Percentiles rank a stretch among this genome's conserved stretches.
Evolutionary conservation across 1,140 invertebrate genomes (phyloP).

Genomic region (Tetragnatha versicolor): DNA sequence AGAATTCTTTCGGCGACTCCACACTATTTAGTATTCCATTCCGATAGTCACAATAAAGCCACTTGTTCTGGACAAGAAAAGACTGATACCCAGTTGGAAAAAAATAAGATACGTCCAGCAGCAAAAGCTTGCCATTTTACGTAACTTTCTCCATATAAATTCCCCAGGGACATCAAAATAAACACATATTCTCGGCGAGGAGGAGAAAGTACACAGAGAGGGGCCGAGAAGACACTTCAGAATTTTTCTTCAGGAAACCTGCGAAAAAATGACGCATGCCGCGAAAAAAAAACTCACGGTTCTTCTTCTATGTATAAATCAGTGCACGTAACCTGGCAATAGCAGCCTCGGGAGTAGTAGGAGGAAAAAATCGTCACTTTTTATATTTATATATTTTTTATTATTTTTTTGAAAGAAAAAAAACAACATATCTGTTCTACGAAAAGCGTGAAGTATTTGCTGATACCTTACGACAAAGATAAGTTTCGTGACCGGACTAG

Average conservation of each 20-base stretch:
- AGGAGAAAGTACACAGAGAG: background rate
- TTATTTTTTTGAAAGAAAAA: background rate
- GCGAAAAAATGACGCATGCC: background rate
- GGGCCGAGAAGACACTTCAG: background rate
- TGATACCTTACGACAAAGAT: slow-evolving; percentile 40
- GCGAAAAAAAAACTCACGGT: background rate
- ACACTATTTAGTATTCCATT: slow-evolving; percentile 5
- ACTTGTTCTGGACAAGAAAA: slow-evolving; percentile 8
- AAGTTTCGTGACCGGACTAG: slow-evolving; percentile 20
- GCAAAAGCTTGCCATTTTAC: slow-evolving; percentile 9
- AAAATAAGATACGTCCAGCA: background rate
- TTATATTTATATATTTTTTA: background rate
- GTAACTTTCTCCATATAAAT: background rate
- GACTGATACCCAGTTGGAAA: background rate
- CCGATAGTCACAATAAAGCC: slow-evolving; percentile 8
- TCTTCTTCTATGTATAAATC: slow-evolving; percentile 22
- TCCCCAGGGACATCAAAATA: slow-evolving; percentile 10
- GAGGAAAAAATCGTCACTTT: slow-evolving; percentile 8
- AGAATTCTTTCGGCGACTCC: no score
- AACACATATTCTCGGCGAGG: background rate
- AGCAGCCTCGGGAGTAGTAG: slow-evolving; percentile 11
- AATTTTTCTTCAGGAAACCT: background rate
- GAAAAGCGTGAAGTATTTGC: slow-evolving; percentile 24
- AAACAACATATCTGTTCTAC: slow-evolving; percentile 12
- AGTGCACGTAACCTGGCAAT: slow-evolving; percentile 32